These are phyloP conservation scores for Zeus faber DNA, from an alignment of 2,113 vertebrate species.

Conservation along the genomic window DNA sequence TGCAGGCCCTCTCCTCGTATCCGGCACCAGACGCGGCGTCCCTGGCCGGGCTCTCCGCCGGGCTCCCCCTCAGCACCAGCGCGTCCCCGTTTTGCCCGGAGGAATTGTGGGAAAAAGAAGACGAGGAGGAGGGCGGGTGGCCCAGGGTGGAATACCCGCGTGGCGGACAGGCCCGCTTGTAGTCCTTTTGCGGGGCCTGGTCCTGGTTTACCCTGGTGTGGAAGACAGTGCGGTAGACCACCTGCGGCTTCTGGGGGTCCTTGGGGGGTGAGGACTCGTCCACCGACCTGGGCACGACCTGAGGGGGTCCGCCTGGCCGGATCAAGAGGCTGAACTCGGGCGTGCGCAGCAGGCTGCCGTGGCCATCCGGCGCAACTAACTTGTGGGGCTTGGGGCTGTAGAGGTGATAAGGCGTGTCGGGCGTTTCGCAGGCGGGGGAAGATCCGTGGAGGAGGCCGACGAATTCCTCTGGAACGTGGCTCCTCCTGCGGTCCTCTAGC, in stretches of 20 bases:
- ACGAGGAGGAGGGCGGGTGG: constrained; percentile 27
- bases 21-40: constrained; percentile 52
- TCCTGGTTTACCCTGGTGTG: constrained; percentile 84
- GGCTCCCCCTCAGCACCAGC: constrained; percentile 58
- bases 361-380: no score
- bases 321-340: constrained; percentile 53
- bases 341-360: constrained; percentile 69
- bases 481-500: constrained; percentile 80
- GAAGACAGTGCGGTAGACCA: constrained; percentile 93
- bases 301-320: constrained; percentile 34
- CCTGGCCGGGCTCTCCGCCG: constrained; percentile 66
- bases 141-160: constrained; percentile 39
- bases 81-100: constrained; percentile 53
- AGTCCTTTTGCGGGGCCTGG: constrained; percentile 29
- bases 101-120: background rate
- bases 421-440: constrained; percentile 90
- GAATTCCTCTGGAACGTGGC: constrained; percentile 86
- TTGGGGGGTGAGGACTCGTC: constrained; percentile 1
- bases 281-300: constrained; percentile 33
- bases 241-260: constrained; percentile 77
- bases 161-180: constrained; percentile 15
- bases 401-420: constrained; percentile 89
- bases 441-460: constrained; percentile 95
- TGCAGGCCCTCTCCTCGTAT: constrained; percentile 90
- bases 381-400: constrained; percentile 77